These are phyloP conservation scores for Prostheceraeus crozeri DNA, from an alignment of 2,888 invertebrate species.

Conservation along the genomic window DNA sequence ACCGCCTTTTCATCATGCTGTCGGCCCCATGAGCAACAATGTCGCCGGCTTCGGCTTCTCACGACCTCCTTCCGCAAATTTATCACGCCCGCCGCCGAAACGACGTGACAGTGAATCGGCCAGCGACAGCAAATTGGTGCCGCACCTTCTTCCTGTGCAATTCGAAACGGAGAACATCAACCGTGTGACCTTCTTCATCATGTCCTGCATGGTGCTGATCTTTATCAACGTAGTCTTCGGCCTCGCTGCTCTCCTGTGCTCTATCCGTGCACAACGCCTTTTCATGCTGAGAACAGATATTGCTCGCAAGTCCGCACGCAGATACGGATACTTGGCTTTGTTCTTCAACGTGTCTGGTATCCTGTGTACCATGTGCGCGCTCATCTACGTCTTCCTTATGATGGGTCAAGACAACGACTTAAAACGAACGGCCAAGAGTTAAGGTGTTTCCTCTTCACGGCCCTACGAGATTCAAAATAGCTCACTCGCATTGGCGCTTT, in stretches of 20 bases:
- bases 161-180: slow-evolving; percentile 32
- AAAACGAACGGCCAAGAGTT: too few species aligned
- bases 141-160: slow-evolving; percentile 27
- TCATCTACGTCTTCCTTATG: slow-evolving; percentile 30
- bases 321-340: slow-evolving; percentile 18
- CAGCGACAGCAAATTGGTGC: too few species aligned
- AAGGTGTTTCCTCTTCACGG: too few species aligned
- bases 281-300: slow-evolving; percentile 25
- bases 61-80: too few species aligned
- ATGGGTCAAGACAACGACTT: too few species aligned
- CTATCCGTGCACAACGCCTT: slow-evolving; percentile 21
- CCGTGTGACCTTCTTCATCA: slow-evolving; percentile 32
- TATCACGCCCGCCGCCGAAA: slow-evolving; percentile 1
- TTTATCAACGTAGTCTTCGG: slow-evolving; percentile 32
- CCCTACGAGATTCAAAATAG: too few species aligned
- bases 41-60: too few species aligned
- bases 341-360: slow-evolving; percentile 29
- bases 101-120: too few species aligned
- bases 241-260: slow-evolving; percentile 6
- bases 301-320: background rate
- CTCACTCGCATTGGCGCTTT: too few species aligned
- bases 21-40: too few species aligned
- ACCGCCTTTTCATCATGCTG: too few species aligned
- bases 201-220: slow-evolving; percentile 30
- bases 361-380: slow-evolving; percentile 19